Evolutionary conservation across 2,888 invertebrate genomes (phyloP), one percentile per base, ranked within the genome.

Genomic region (Brachyptera putata): DNA sequence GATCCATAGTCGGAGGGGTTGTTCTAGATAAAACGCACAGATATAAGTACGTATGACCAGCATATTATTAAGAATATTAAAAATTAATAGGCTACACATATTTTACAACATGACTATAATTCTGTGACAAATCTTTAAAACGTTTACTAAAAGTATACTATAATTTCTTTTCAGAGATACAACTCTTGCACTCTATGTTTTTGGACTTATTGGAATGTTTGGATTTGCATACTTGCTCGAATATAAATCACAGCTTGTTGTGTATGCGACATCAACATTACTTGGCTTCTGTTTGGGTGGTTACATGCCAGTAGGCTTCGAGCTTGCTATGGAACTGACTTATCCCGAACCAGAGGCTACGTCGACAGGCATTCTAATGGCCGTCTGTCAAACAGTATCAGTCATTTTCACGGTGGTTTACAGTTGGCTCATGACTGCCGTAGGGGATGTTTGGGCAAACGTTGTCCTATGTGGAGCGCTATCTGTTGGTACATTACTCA

Each of bases 201-300:
- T 93, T 64, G 93, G 96, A 0, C 84, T 93, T 68, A 74, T 90
- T 49, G 95, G 95, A 64, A 95, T 97, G 95, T 77, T 96, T 67
- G 81, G 89, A 50, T 97, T 94, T 76, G 91, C 96, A 0, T 91
- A 95, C 72, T 93, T 92, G 0, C 76, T 98, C 60, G 82, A 86
- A 69, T 80, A 85, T 58, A 87, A 87, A 11, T 75, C 81, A 63
- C 88, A 98, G 62, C 80, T 81, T 61, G 81, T 95, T 1, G 91
- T 97, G 1, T 98, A 95, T 74, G 68, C 94, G 53, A 90, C 91
- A 66, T 87, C 93, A 46, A 89, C 86, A 36, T 67, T 90, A 24
- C 80, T 99, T 61, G 97, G 97, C 95, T 82, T 83, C 70, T 83
- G 82, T 70, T 82, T 84, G 82, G 82, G 82, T n/a, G 83, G 82